Base-by-base conservation (phyloP, 2,888 invertebrate species). In the Chalcis sispes region DNA sequence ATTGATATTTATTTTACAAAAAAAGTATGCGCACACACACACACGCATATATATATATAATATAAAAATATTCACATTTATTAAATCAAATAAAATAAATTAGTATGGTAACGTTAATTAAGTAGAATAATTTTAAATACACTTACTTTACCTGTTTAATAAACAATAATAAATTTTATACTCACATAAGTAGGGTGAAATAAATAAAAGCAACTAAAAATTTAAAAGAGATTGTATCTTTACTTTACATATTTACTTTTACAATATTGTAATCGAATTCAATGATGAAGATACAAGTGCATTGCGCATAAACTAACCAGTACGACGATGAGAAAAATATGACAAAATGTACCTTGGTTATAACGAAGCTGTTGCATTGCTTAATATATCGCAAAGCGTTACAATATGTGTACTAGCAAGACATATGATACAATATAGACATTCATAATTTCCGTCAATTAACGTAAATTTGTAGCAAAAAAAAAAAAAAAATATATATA, bases 181-280 rank as follows among this genome's bases (percentile, higher is more conserved):
- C n/a, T n/a, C n/a, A n/a, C n/a, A n/a, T n/a, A n/a, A n/a, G n/a
- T n/a, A 20, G 27, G 23, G 15, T 36, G 36, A 72, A 56, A 29
- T 29, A 56, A 66, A 20, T 27, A 10, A 42, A 46, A 40, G 29
- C 25, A n/a, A 23, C 10, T 32, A 40, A 18, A 18, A 0, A 36
- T 52, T 54, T 61, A 46, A 20, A 54, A 56, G 52, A 66, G 36
- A 61, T 48, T 61, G 66, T 56, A 66, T 66, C 0, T 76, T 76
- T 76, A 72, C 36, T 71, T 62, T 67, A 67, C 72, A 71, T 61
- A 48, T 56, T 48, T 27, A 48, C 66, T 72, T 72, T 61, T 67
- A 71, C 65, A 64, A 3, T 32, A 10, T 32, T 25, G n/a, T n/a
- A n/a, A 59, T 52, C 36, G 18, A 46, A 40, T 72, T 48, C 13